Evolutionary conservation across 92 coral and sea anemone species (phyloP), one percentile per base, ranked within the genome.

Genomic region (Plumapathes pennacea): DNA sequence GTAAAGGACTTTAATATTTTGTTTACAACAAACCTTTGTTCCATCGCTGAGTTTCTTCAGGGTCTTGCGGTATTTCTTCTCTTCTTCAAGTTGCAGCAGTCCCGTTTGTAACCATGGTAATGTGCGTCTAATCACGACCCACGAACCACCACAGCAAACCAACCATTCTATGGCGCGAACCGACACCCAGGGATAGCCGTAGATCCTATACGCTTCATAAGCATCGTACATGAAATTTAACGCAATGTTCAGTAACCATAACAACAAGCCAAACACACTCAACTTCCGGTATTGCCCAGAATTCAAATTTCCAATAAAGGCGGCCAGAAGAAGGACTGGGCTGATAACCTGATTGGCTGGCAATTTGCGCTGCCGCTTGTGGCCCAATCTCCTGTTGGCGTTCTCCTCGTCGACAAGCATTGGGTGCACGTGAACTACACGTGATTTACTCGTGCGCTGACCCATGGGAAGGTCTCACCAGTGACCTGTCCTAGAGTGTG

Each of bases 61-160:
- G 15, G 69, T 57, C 44, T 53, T 59, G 39, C 54, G 52, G 69
- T 75, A 82, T 11, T 37, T 31, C 10, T 45, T 52, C 55, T 82
- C 83, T 0, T 32, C 23, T 30, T 68, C 89, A 18, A 82, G 62
- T 27, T 20, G 41, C 15, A 37, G 21, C 53, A 75, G 25, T 11
- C 78, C 83, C 18, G 46, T 36, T 57, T 71, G 67, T 36, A 82
- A 36, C 83, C 89, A 82, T 18, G 89, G 78, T 38, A 82, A 54
- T 4, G 83, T 68, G 19, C 69, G 74, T 14, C 59, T 26, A 25
- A 69, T 30, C 26, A 70, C 40, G 32, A 28, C 61, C 68, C 79
- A 75, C 25, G 69, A 67, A 7, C 89, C 61, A 22, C 52, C 25
- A 17, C 73, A 67, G 25, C 80, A 54, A 38, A 77, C 57, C 14